These are phyloP conservation scores for Mus spretus DNA, from an alignment of 2,797 vertebrate species.

Conservation along the genomic window DNA sequence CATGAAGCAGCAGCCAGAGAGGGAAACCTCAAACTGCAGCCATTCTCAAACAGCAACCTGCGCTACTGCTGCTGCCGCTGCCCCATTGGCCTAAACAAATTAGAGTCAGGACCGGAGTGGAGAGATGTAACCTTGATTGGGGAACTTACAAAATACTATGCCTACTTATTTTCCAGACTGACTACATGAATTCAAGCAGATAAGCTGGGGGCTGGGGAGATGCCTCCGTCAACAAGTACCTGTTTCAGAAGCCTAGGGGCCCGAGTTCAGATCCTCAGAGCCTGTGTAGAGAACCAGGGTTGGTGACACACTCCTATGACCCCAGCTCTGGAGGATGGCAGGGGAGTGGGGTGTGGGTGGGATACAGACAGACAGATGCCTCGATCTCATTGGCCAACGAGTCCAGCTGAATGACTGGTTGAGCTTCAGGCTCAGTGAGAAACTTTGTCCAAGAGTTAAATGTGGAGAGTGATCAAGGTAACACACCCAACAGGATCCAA, in stretches of 20 bases:
- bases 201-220: not conserved
- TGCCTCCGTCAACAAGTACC: not conserved
- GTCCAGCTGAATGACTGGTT: not conserved
- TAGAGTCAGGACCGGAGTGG: not conserved
- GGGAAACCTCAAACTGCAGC: not conserved
- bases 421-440: not conserved
- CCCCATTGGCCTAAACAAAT: not conserved
- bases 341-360: not conserved
- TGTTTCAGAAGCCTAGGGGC: too few species aligned
- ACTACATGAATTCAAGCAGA: not conserved
- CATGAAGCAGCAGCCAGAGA: not conserved
- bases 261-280: not conserved
- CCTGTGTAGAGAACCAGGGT: not conserved
- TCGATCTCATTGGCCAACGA: not conserved
- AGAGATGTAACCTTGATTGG: not conserved
- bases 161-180: not conserved
- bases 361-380: not conserved
- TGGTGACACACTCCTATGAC: not conserved
- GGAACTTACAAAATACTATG: not conserved
- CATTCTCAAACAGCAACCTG: not conserved
- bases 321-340: not conserved
- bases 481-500: not conserved
- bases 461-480: not conserved
- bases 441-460: not conserved
- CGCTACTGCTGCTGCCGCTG: not conserved